phyloP scores from a whole-genome alignment of 2,797 vertebrate species.

The Tenualosa thibaudeaui region DNA sequence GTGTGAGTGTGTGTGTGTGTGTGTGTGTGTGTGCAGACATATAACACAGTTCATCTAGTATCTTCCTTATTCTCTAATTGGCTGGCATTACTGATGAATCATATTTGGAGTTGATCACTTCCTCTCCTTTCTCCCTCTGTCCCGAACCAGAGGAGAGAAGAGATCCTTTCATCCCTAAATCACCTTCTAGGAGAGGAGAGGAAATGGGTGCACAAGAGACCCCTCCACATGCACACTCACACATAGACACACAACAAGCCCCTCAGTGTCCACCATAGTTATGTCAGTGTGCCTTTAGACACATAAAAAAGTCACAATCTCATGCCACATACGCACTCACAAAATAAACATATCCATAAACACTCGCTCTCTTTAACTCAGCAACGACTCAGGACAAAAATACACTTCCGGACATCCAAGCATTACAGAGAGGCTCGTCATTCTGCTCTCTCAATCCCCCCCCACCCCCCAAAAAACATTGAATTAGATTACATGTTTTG shows the following conservation, averaged over 20 bases:
- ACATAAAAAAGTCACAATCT: conserved; percentile 10
- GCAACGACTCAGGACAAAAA: neutral
- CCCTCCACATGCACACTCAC: conserved; percentile 33
- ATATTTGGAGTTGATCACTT: conserved; percentile 26
- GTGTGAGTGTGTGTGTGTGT: neutral
- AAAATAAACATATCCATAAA: conserved; percentile 15
- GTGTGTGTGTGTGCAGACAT: neutral
- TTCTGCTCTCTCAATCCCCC: neutral
- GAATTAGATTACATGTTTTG: conserved; percentile 13
- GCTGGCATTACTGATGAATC: neutral
- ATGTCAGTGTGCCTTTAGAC: neutral
- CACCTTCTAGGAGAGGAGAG: conserved; percentile 48
- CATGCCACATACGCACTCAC: conserved; percentile 19
- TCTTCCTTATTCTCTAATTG: conserved; percentile 16
- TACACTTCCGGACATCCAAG: neutral
- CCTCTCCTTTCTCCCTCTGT: conserved; percentile 40
- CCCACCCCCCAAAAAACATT: neutral
- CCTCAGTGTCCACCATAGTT: neutral
- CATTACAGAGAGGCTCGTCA: neutral
- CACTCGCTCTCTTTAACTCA: neutral
- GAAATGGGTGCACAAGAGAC: conserved; percentile 50
- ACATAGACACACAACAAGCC: conserved; percentile 25
- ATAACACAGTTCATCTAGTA: neutral
- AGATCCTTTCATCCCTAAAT: conserved; percentile 51
- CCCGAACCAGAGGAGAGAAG: conserved; percentile 39